Percentiles rank a stretch among this genome's conserved stretches.
These are phyloP conservation scores for Myopa tessellatipennis DNA, from an alignment of 2,888 invertebrate genomes.

Conservation along the genomic window DNA sequence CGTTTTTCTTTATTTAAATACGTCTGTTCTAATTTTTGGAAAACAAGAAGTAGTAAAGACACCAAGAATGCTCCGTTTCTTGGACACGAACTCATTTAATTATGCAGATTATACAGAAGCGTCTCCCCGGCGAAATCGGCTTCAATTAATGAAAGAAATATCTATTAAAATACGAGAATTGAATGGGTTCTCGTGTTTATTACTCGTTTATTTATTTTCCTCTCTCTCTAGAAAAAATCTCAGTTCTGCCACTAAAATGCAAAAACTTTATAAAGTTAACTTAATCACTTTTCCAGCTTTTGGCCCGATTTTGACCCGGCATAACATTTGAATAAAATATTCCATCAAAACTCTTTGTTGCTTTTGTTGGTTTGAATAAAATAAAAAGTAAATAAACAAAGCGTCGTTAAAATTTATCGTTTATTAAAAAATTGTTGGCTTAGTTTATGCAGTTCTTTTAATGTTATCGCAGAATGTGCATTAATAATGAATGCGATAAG, in stretches of 20 bases:
- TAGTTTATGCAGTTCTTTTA: neutral
- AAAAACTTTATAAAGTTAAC: neutral
- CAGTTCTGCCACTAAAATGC: neutral
- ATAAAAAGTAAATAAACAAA: too few relatives aligned
- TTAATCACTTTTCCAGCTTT: neutral
- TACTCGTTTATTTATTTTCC: neutral
- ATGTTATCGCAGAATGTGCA: too few relatives aligned
- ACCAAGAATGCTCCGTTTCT: too few relatives aligned
- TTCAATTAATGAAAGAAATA: neutral
- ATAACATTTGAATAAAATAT: neutral
- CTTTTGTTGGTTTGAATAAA: neutral
- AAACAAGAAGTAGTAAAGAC: too few relatives aligned
- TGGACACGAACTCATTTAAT: neutral
- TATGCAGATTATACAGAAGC: neutral
- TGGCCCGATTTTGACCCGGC: neutral
- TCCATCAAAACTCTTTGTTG: neutral
- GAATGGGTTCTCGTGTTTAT: neutral
- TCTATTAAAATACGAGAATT: neutral
- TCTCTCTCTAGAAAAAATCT: too few relatives aligned
- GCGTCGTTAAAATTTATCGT: neutral
- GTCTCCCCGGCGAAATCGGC: neutral
- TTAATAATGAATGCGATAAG: too few relatives aligned
- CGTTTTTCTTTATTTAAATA: neutral
- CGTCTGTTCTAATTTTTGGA: neutral
- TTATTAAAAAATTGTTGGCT: neutral